phyloP scores from a whole-genome alignment of 2,113 vertebrate genomes.

The Ameiurus melas region DNA sequence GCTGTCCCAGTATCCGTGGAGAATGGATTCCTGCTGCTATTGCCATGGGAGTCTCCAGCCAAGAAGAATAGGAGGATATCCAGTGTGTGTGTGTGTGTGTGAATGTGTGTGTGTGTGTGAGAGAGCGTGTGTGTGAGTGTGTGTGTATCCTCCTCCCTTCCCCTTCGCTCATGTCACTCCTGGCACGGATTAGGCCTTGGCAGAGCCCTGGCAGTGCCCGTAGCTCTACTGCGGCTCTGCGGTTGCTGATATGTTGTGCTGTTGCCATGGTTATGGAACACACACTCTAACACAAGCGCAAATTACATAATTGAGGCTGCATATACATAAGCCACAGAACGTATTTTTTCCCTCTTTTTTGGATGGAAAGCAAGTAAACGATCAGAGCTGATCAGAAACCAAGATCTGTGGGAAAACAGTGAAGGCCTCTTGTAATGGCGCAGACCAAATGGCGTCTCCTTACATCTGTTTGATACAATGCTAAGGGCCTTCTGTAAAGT shows the following conservation, averaged over 20 bases:
- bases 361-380: conserved; percentile 30
- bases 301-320: conserved; percentile 77
- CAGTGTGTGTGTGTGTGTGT: conserved; percentile 66
- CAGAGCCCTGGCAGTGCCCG: conserved; percentile 67
- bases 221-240: conserved; percentile 68
- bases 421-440: conserved; percentile 29
- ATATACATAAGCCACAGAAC: conserved; percentile 68
- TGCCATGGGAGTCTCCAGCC: conserved; percentile 75
- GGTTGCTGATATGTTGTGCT: conserved; percentile 76
- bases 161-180: conserved; percentile 72
- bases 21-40: conserved; percentile 77
- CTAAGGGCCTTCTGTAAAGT: conserved; percentile 7
- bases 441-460: conserved; percentile 28
- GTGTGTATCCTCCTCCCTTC: conserved; percentile 66
- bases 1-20: conserved; percentile 77
- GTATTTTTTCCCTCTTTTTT: conserved; percentile 56
- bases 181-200: conserved; percentile 76
- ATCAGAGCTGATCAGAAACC: conserved; percentile 43
- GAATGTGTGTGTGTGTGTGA: conserved; percentile 58
- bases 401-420: conserved; percentile 49
- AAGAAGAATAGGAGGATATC: conserved; percentile 78
- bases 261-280: conserved; percentile 74
- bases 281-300: conserved; percentile 56
- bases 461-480: conserved; percentile 34
- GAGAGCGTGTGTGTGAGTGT: conserved; percentile 38